Percentiles rank a stretch among this genome's conserved stretches.
phyloP scores from a whole-genome alignment of 2,888 invertebrate genomes.

The Amaurobius ferox region DNA sequence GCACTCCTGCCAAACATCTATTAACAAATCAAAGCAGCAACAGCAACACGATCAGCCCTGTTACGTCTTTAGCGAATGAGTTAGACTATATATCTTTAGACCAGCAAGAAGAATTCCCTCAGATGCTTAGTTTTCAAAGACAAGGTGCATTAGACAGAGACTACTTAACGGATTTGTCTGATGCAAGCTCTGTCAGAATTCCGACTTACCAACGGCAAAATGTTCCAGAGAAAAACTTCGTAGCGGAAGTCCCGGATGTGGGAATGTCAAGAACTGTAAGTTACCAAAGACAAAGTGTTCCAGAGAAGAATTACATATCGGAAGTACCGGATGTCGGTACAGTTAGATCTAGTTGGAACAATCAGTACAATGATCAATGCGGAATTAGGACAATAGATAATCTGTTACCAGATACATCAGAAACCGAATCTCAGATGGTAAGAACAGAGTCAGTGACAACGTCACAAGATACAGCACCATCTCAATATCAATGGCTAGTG shows the following conservation, averaged over 20 bases:
- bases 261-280: not conserved
- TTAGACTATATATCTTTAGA: conserved; percentile 37
- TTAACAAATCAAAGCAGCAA: conserved; percentile 1
- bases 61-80: conserved; percentile 30
- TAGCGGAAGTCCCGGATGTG: not conserved
- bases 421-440: not conserved
- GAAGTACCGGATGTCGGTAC: not conserved
- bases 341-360: not conserved
- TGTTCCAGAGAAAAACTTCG: not conserved
- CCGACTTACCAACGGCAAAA: not conserved
- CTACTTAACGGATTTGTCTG: not conserved
- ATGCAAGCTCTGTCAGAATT: not conserved
- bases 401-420: not conserved
- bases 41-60: conserved; percentile 4
- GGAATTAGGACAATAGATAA: not conserved
- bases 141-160: not conserved
- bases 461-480: not conserved
- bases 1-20: not conserved
- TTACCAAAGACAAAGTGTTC: not conserved
- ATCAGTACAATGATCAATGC: not conserved
- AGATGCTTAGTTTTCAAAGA: not conserved
- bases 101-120: conserved; percentile 20
- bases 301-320: not conserved
- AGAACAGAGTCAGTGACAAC: not conserved
- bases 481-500: conserved; percentile 44